These are phyloP conservation scores for Drosophila siamana DNA, from an alignment of 2,888 invertebrate genomes.

Conservation along the genomic window DNA sequence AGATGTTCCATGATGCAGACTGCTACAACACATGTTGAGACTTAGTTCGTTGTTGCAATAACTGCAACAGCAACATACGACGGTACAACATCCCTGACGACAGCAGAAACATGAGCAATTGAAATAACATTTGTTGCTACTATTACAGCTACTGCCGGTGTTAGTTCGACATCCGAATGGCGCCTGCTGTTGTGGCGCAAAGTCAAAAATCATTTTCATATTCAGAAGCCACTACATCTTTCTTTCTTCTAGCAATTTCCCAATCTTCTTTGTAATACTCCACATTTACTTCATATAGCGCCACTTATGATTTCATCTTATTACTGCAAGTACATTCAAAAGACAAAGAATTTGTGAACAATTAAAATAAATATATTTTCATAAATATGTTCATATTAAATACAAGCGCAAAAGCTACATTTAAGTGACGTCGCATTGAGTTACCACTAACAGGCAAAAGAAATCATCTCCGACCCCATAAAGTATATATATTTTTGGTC, in stretches of 20 bases:
- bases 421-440: too few relatives aligned
- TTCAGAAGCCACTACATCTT: constrained; percentile 3
- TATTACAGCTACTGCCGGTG: not conserved
- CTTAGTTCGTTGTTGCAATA: constrained; percentile 45
- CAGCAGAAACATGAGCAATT: constrained; percentile 69
- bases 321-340: not conserved
- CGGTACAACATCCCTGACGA: constrained; percentile 70
- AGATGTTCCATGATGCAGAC: constrained; percentile 11
- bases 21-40: constrained; percentile 19
- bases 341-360: not conserved
- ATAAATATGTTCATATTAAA: not conserved
- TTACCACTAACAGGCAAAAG: too few relatives aligned
- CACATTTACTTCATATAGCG: not conserved
- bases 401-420: not conserved
- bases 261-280: not conserved
- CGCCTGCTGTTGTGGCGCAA: constrained; percentile 29
- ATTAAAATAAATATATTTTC: not conserved
- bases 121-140: constrained; percentile 52
- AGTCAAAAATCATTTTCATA: constrained; percentile 50
- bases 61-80: constrained; percentile 48
- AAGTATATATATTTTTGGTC: too few relatives aligned
- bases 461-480: too few relatives aligned
- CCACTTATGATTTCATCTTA: constrained; percentile 1
- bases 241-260: not conserved
- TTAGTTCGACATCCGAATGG: not conserved